Evolutionary conservation across 2,113 vertebrate genomes (phyloP).

Genomic region (Hemibagrus wyckioides): DNA sequence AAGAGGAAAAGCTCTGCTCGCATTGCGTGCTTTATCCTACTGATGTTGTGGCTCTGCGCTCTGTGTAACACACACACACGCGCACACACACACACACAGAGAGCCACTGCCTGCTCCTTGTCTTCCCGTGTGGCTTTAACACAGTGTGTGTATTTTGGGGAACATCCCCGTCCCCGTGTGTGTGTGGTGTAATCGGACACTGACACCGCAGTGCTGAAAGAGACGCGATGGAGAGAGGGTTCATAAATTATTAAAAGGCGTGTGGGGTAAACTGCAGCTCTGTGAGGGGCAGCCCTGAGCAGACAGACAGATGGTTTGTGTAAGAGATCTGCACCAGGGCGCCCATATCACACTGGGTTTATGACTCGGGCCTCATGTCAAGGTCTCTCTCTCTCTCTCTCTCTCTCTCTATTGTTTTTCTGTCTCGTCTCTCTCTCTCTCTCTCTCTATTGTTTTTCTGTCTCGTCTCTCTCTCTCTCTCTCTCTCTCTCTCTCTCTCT

Average conservation of each 20-base stretch:
- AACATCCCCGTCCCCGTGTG: constrained; percentile 23
- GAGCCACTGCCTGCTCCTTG: neutral
- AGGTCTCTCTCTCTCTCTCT: constrained; percentile 10
- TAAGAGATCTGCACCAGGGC: constrained; percentile 51
- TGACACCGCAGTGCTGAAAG: constrained; percentile 59
- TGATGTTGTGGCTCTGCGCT: neutral
- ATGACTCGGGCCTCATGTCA: constrained; percentile 12
- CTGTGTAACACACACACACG: neutral
- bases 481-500: neutral
- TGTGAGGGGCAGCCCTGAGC: constrained; percentile 58
- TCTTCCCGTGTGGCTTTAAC: neutral
- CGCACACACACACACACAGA: neutral
- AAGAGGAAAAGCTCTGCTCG: constrained; percentile 3
- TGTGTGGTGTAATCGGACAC: constrained; percentile 52
- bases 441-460: no score
- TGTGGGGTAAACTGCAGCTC: constrained; percentile 69
- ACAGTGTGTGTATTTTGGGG: neutral
- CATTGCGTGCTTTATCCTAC: neutral
- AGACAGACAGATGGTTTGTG: constrained; percentile 71
- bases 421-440: neutral
- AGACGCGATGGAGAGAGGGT: constrained; percentile 42
- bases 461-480: neutral
- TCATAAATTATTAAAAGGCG: constrained; percentile 76
- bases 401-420: neutral
- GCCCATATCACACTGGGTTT: constrained; percentile 69